Evolutionary conservation across 2,113 vertebrate species (phyloP), one percentile per base, ranked within the genome.

Genomic region (Oreochromis tanganicae): DNA sequence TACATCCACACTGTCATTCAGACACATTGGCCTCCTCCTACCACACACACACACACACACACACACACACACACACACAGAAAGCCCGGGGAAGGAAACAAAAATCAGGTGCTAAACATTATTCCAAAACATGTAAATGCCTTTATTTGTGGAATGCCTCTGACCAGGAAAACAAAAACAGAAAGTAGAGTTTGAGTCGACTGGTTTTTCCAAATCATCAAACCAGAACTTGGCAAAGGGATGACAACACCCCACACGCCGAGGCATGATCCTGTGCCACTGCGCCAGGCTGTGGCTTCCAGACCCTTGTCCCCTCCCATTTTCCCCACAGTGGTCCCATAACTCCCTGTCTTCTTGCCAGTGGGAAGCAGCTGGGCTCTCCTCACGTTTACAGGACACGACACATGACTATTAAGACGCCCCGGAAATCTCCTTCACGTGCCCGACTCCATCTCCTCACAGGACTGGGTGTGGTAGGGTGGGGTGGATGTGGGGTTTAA

Each of bases 61-160:
- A 91, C 93, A 93, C 92, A 93, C 89, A 89, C 87, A n/a, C 19
- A 11, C 87, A 92, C 92, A 93, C 92, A 89, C 87, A 89, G 61
- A 90, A 82, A 83, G 81, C 90, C 85, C 32, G 57, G 86, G 85
- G 89, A 94, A 92, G 80, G 24, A 85, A 92, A 94, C 54, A 73
- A 68, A 87, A 88, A 90, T 71, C 86, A 92, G 78, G 87, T 66
- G 82, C 63, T 88, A 57, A 95, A 94, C 90, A 85, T 84, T 86
- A 87, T 92, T 92, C 93, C 91, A 91, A 95, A 95, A 95, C 94
- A 93, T 93, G 87, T 89, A 94, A 95, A 96, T 96, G 94, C 92
- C 89, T 73, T 92, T 91, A 50, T 88, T 88, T 92, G 86, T 96
- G 93, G 93, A 96, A 96, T 95, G 93, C 92, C 94, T 96, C 93